These are phyloP conservation scores for Bombyx mori DNA, from an alignment of 1,140 invertebrate genomes.

Conservation along the genomic window DNA sequence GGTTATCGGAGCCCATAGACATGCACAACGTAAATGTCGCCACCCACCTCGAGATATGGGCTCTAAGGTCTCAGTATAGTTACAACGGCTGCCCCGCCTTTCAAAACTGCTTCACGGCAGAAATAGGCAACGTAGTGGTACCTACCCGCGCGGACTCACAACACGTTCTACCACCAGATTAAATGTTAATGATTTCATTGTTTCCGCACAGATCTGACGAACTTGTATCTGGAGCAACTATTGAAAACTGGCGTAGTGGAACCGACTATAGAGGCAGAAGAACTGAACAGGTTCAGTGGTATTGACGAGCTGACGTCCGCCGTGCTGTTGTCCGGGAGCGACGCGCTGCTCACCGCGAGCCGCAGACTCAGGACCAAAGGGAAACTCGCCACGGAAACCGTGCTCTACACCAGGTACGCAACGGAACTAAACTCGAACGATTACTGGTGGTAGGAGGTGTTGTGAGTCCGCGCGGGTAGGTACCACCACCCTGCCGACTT, in stretches of 20 bases:
- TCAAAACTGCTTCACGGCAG: too few species aligned
- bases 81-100: too few species aligned
- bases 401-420: constrained; percentile 62
- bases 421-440: neutral
- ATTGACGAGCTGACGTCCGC: constrained; percentile 68
- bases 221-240: constrained; percentile 55
- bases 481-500: too few species aligned
- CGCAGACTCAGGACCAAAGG: constrained; percentile 62
- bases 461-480: too few species aligned
- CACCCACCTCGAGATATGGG: too few species aligned
- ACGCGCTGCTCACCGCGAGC: constrained; percentile 62
- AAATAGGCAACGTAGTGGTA: too few species aligned
- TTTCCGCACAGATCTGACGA: constrained; percentile 55
- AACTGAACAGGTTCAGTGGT: constrained; percentile 53
- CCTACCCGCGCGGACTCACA: neutral
- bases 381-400: constrained; percentile 48
- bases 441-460: too few species aligned
- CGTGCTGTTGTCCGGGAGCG: constrained; percentile 67
- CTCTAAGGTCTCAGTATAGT: too few species aligned
- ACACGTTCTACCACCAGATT: neutral
- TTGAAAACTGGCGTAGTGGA: constrained; percentile 49
- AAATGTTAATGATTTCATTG: neutral
- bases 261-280: constrained; percentile 21
- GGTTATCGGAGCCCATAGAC: neutral
- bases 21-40: too few species aligned